phyloP scores from a whole-genome alignment of 2,888 invertebrate genomes.

The Arenicola marina region DNA sequence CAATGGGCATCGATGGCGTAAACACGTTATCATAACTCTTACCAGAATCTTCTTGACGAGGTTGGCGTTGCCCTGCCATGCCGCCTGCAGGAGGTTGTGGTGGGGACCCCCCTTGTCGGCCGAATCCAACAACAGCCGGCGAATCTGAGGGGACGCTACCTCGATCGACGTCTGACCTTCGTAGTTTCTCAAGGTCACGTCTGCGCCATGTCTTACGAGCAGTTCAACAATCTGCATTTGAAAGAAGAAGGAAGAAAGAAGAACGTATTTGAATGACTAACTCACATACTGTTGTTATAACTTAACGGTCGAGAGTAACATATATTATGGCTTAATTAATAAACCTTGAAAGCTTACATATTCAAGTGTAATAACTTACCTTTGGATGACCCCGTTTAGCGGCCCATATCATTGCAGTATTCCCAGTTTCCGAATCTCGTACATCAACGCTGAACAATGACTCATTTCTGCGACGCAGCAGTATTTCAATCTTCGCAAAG shows the following conservation, averaged over 20 bases:
- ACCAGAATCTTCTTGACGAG: conserved; percentile 52
- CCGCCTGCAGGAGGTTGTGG: conserved; percentile 53
- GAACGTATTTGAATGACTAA: neutral
- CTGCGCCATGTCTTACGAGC: conserved; percentile 53
- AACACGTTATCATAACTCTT: too few species aligned
- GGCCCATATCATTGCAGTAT: conserved; percentile 59
- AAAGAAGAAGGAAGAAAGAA: neutral
- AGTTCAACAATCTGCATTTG: conserved; percentile 49
- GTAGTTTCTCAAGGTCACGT: conserved; percentile 56
- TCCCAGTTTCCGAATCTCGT: conserved; percentile 57
- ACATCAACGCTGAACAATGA: conserved; percentile 51
- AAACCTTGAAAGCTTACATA: neutral
- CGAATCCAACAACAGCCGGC: conserved; percentile 49
- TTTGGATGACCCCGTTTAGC: conserved; percentile 55
- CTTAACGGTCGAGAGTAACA: neutral
- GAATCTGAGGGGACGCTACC: conserved; percentile 50
- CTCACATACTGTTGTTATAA: neutral
- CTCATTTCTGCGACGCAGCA: conserved; percentile 46
- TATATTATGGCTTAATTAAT: neutral
- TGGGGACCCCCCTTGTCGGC: conserved; percentile 48
- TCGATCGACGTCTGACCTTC: conserved; percentile 56
- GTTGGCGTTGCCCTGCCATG: conserved; percentile 57
- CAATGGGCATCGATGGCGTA: too few species aligned
- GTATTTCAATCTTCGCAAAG: conserved; percentile 46
- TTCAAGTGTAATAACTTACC: conserved; percentile 34